These are phyloP conservation scores for Rallus limicola DNA, from an alignment of 2,113 vertebrate genomes.

Conservation along the genomic window DNA sequence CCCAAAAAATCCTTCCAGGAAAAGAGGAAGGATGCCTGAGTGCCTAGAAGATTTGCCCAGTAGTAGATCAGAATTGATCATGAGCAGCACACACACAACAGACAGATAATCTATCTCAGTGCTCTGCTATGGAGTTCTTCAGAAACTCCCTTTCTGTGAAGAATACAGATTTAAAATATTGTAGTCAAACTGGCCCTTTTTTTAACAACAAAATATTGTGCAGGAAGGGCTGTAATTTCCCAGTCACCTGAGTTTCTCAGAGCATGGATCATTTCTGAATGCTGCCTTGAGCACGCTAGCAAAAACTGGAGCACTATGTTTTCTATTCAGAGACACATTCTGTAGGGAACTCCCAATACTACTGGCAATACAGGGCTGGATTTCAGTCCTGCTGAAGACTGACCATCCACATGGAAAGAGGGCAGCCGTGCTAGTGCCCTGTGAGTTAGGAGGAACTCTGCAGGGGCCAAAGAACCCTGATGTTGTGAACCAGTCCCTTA, in stretches of 20 bases:
- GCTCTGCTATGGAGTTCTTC: neutral
- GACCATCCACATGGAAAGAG: neutral
- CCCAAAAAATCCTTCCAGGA: neutral
- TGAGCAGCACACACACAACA: neutral
- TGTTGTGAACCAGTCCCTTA: neutral
- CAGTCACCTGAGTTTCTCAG: neutral
- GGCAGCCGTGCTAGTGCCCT: fast-evolving
- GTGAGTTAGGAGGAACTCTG: neutral
- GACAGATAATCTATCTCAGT: neutral
- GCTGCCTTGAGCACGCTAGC: neutral
- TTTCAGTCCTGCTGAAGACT: neutral
- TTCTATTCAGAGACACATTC: neutral
- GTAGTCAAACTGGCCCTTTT: neutral
- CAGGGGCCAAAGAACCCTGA: neutral
- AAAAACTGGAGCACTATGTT: neutral
- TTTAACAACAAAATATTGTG: neutral
- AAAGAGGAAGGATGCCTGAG: neutral
- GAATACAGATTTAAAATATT: neutral
- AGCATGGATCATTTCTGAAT: neutral
- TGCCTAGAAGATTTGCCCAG: neutral
- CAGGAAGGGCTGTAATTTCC: neutral
- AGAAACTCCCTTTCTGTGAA: neutral
- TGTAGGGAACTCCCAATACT: neutral
- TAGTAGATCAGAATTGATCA: neutral
- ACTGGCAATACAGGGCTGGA: neutral